Percentiles rank a stretch among this genome's conserved stretches.
Evolutionary conservation across 2,888 invertebrate genomes (phyloP).

Genomic region (Sylvicola cinctus): DNA sequence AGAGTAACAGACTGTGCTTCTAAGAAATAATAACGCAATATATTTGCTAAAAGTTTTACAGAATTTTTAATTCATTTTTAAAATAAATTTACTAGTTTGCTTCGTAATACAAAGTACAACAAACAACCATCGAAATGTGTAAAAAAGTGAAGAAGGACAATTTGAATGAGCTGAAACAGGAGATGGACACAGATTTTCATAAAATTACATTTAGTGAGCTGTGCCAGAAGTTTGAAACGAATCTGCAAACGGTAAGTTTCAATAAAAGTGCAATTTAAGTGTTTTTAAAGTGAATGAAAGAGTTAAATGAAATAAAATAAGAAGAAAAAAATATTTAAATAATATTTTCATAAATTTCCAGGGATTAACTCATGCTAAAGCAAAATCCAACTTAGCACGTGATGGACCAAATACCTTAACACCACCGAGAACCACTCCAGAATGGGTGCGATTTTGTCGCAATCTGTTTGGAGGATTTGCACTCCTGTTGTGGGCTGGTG

Average conservation of each 20-base stretch:
- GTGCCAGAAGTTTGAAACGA: slow-evolving; percentile 89
- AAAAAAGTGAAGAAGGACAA: slow-evolving; percentile 56
- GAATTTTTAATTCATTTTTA: no score
- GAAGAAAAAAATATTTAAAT: no score
- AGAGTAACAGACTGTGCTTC: no score
- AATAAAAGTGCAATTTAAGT: slow-evolving; percentile 2
- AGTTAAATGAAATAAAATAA: no score
- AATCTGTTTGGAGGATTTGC: slow-evolving; percentile 96
- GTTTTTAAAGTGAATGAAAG: no score
- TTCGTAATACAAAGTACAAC: no score
- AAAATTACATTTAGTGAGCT: slow-evolving; percentile 94
- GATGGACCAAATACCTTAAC: slow-evolving; percentile 94
- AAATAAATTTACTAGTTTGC: no score
- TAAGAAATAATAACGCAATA: no score
- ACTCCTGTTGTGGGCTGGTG: slow-evolving; percentile 89
- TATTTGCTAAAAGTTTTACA: no score
- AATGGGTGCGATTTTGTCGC: slow-evolving; percentile 99
- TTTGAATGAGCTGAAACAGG: slow-evolving; percentile 96
- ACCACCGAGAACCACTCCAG: slow-evolving; percentile 92
- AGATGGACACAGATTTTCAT: slow-evolving; percentile 98
- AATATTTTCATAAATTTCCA: slow-evolving; percentile 24
- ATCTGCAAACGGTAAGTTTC: slow-evolving; percentile 81
- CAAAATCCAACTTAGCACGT: slow-evolving; percentile 84
- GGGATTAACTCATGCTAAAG: slow-evolving; percentile 94
- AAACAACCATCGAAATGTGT: slow-evolving; percentile 26